Conservation (phyloP, 1,140 invertebrate species). For the Tenebrio molitor region DNA sequence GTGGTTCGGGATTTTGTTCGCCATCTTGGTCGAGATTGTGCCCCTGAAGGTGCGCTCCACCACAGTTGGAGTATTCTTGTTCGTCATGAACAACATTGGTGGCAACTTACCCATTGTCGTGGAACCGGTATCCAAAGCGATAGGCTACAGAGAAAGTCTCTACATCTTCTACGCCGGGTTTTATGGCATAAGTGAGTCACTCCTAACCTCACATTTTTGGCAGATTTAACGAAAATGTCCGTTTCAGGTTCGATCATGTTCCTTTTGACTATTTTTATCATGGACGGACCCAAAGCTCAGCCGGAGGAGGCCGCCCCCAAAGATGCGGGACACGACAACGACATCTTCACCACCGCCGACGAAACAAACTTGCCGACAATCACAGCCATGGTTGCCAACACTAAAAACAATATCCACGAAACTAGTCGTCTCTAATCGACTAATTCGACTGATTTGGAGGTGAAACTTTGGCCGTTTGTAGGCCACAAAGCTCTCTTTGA, state of each 20-base stretch:
- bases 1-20: constrained; percentile 94
- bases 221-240: too few relatives aligned
- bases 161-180: constrained; percentile 90
- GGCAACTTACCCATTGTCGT: constrained; percentile 91
- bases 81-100: constrained; percentile 94
- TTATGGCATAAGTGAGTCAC: constrained; percentile 87
- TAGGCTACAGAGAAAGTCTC: constrained; percentile 86
- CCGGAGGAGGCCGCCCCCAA: constrained; percentile 51
- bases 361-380: constrained; percentile 62
- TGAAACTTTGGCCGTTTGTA: not conserved
- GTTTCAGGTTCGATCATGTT: constrained; percentile 79
- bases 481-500: constrained; percentile 8
- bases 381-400: constrained; percentile 57
- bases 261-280: constrained; percentile 78
- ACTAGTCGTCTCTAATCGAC: constrained; percentile 52
- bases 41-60: constrained; percentile 84
- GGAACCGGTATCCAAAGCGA: constrained; percentile 83
- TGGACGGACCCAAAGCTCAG: constrained; percentile 70
- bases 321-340: constrained; percentile 68
- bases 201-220: too few relatives aligned
- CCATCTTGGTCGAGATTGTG: constrained; percentile 89
- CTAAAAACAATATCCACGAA: constrained; percentile 50
- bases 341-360: constrained; percentile 68
- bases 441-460: not conserved
- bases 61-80: constrained; percentile 87